A percentile compares a stretch with the other conserved stretches of the same genome.
phyloP scores from a whole-genome alignment of 92 coral and sea anemone genomes.

The Pocillopora grandis region DNA sequence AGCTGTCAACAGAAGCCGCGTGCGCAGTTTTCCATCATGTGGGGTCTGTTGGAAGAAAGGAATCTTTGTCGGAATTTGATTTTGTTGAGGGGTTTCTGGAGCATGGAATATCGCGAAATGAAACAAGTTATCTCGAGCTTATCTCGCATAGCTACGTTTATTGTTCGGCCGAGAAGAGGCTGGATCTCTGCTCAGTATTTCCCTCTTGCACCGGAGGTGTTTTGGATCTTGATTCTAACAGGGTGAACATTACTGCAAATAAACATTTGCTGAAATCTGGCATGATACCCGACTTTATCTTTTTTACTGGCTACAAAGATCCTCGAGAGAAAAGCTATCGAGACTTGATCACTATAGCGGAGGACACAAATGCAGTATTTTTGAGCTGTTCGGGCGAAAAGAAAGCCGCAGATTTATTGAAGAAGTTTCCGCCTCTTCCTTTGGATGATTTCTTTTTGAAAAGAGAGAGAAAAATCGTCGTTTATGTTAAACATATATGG shows the following conservation, averaged over 20 bases:
- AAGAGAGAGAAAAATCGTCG: neutral
- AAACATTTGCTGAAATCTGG: neutral
- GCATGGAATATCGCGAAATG: neutral
- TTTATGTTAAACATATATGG: neutral
- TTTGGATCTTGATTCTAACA: neutral
- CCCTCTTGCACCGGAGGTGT: neutral
- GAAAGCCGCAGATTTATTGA: conserved; percentile 18
- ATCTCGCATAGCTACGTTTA: neutral
- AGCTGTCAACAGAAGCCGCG: neutral
- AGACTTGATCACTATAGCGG: conserved; percentile 1
- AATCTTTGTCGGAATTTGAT: neutral
- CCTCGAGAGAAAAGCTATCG: neutral
- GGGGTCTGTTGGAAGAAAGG: neutral
- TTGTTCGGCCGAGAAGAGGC: neutral
- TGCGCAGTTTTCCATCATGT: neutral
- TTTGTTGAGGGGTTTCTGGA: neutral
- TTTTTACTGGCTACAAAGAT: neutral
- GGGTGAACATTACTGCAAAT: neutral
- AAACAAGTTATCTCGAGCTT: neutral
- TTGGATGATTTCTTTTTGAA: neutral
- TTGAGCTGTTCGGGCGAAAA: conserved; percentile 21
- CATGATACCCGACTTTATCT: neutral
- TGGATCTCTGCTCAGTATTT: neutral
- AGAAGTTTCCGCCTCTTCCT: neutral
- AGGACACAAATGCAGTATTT: neutral